phyloP scores from a whole-genome alignment of 2,888 invertebrate species.

The Meandrusa payeni region DNA sequence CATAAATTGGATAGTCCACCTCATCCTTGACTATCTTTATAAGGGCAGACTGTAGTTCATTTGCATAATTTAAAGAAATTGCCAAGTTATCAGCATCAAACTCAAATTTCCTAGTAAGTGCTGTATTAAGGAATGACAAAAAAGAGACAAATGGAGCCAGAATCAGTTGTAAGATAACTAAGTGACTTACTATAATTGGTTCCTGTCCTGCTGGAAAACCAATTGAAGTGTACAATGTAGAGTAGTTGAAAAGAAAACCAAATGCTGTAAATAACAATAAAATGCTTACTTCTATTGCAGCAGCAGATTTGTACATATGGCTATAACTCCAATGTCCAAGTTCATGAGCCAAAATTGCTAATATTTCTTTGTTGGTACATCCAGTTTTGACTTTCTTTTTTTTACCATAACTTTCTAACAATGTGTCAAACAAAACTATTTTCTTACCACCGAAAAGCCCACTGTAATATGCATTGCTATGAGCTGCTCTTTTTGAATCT shows the following conservation, averaged over 20 bases:
- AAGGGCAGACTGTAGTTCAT: slow-evolving; percentile 89
- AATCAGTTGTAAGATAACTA: slow-evolving; percentile 94
- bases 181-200: slow-evolving; percentile 95
- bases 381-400: slow-evolving; percentile 76
- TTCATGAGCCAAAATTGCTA: slow-evolving; percentile 98
- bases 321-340: slow-evolving; percentile 98
- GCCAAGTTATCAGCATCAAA: slow-evolving; percentile 98
- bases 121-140: slow-evolving; percentile 91
- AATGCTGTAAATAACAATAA: slow-evolving; percentile 84
- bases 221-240: slow-evolving; percentile 91
- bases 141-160: slow-evolving; percentile 96
- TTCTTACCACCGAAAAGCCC: slow-evolving; percentile 98
- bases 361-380: slow-evolving; percentile 94
- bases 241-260: slow-evolving; percentile 83
- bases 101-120: slow-evolving; percentile 93
- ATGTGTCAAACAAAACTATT: slow-evolving; percentile 98
- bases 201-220: slow-evolving; percentile 89
- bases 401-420: slow-evolving; percentile 84
- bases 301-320: slow-evolving; percentile 92
- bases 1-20: slow-evolving; percentile 96
- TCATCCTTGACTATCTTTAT: slow-evolving; percentile 97
- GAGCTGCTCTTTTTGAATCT: slow-evolving; percentile 97
- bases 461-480: slow-evolving; percentile 99
- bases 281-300: slow-evolving; percentile 89
- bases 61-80: slow-evolving; percentile 87